A percentile compares a stretch with the other conserved stretches of the same genome.
These are phyloP conservation scores for Agrotis puta DNA, from an alignment of 2,888 invertebrate species.

Conservation along the genomic window DNA sequence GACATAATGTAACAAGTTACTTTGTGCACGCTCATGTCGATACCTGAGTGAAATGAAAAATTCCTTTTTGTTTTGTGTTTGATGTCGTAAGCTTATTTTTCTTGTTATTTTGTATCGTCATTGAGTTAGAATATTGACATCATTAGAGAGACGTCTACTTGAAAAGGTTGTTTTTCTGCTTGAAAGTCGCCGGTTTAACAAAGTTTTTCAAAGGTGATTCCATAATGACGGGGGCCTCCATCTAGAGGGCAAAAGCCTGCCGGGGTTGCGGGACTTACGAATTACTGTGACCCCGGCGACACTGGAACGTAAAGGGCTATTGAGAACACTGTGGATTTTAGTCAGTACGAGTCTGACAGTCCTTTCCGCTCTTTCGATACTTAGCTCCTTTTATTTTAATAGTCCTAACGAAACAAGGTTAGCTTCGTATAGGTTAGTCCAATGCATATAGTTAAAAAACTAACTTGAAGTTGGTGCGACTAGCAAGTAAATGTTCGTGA, in stretches of 20 bases:
- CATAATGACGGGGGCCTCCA: no score
- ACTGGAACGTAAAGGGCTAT: no score
- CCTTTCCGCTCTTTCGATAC: no score
- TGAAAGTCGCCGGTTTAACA: neutral
- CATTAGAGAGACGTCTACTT: neutral
- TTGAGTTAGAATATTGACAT: neutral
- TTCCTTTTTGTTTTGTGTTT: constrained; percentile 57
- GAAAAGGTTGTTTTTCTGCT: neutral
- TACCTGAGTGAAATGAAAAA: constrained; percentile 64
- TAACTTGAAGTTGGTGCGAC: constrained; percentile 41
- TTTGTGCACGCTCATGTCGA: constrained; percentile 68
- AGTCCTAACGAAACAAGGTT: constrained; percentile 57
- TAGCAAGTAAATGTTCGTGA: constrained; percentile 76
- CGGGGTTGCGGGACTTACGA: no score
- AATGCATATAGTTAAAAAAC: constrained; percentile 63
- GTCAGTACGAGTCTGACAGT: no score
- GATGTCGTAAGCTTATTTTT: constrained; percentile 17
- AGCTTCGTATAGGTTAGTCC: constrained; percentile 40
- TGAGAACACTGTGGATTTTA: no score
- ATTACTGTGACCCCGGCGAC: no score
- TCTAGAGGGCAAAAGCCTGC: no score
- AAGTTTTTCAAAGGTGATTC: neutral
- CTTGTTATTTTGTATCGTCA: constrained; percentile 9
- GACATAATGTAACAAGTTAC: constrained; percentile 77
- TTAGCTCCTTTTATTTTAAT: constrained; percentile 15